These are phyloP conservation scores for Imbricaverruca yamaguchii DNA, from an alignment of 2,888 invertebrate genomes.

Conservation along the genomic window DNA sequence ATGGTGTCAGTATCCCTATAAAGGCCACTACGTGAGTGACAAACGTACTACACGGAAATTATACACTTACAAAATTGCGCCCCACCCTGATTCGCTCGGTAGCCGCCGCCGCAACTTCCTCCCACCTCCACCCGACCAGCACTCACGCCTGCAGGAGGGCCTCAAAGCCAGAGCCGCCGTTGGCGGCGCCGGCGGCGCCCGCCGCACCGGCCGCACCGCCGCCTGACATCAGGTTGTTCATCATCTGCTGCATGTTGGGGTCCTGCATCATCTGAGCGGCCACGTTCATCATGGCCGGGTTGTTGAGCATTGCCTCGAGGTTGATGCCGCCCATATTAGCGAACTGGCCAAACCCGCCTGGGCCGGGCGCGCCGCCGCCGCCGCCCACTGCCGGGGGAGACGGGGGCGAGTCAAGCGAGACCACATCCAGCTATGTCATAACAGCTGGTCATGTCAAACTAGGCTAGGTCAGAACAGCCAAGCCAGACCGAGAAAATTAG, in stretches of 20 bases:
- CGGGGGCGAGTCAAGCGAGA: not conserved
- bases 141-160: slow-evolving; percentile 50
- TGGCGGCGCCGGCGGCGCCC: slow-evolving; percentile 23
- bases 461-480: too few relatives aligned
- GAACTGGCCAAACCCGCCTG: not conserved
- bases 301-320: slow-evolving; percentile 60
- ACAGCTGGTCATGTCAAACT: too few relatives aligned
- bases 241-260: slow-evolving; percentile 69
- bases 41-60: too few relatives aligned
- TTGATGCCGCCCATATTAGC: slow-evolving; percentile 43
- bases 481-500: too few relatives aligned
- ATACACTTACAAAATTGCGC: too few relatives aligned
- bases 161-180: slow-evolving; percentile 40
- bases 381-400: slow-evolving; percentile 14
- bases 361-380: not conserved
- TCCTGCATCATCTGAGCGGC: slow-evolving; percentile 76
- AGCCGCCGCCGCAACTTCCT: too few relatives aligned
- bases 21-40: too few relatives aligned
- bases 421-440: too few relatives aligned
- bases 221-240: slow-evolving; percentile 27
- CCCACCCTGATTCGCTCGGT: too few relatives aligned
- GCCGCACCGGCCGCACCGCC: not conserved
- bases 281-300: slow-evolving; percentile 75
- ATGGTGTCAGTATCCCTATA: too few relatives aligned
- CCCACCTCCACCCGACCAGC: not conserved